Conservation (phyloP, 2,888 invertebrate genomes). For the Oscheius sp. region DNA sequence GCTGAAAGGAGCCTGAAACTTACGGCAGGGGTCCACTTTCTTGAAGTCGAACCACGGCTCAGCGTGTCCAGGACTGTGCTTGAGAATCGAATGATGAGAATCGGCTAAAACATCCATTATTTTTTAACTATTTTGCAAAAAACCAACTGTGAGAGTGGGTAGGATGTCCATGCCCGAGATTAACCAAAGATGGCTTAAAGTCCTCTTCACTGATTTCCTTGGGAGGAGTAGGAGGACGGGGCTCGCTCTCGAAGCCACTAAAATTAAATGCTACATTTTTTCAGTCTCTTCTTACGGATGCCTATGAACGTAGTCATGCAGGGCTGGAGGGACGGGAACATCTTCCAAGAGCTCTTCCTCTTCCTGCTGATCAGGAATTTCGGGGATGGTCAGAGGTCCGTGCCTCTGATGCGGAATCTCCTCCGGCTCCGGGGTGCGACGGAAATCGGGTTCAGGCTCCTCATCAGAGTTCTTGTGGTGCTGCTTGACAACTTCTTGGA, state of each 20-base stretch:
- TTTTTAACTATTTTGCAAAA: background rate
- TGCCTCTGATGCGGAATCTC: constrained; percentile 42
- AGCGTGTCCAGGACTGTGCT: constrained; percentile 45
- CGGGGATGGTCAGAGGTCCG: constrained; percentile 66
- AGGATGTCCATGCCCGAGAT: constrained; percentile 61
- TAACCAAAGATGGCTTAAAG: constrained; percentile 59
- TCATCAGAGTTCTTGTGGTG: constrained; percentile 4
- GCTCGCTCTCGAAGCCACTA: constrained; percentile 58
- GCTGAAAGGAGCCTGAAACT: constrained; percentile 31
- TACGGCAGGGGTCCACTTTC: constrained; percentile 62
- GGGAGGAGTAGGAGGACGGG: constrained; percentile 70
- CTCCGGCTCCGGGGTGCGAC: constrained; percentile 56
- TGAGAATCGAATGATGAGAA: constrained; percentile 63
- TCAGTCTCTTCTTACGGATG: background rate
- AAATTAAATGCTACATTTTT: background rate
- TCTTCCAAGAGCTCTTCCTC: constrained; percentile 21
- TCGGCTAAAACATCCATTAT: constrained; percentile 22
- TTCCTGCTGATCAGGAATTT: constrained; percentile 42
- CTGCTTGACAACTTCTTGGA: constrained; percentile 20
- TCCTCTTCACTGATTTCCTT: constrained; percentile 66
- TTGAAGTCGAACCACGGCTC: constrained; percentile 66
- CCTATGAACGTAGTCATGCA: background rate
- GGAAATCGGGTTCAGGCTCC: constrained; percentile 49
- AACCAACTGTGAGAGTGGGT: constrained; percentile 29
- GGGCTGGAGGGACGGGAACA: background rate